These are phyloP conservation scores for Volucella zonaria DNA, from an alignment of 2,888 invertebrate species.

Conservation along the genomic window DNA sequence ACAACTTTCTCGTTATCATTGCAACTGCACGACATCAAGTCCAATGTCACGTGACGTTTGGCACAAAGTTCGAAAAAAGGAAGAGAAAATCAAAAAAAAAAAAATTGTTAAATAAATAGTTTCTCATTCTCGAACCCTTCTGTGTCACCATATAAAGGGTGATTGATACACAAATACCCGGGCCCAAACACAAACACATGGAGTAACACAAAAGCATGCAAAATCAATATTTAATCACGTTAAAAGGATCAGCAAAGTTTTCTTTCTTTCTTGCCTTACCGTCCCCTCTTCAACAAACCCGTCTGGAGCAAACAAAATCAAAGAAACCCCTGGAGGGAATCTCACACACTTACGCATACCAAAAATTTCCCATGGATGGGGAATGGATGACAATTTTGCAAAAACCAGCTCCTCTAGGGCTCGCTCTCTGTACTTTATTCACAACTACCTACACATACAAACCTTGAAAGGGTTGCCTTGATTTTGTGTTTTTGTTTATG, in stretches of 20 bases:
- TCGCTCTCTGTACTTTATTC: conserved; percentile 27
- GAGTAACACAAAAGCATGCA: conserved; percentile 49
- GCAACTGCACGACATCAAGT: conserved; percentile 76
- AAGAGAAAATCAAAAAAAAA: conserved; percentile 38
- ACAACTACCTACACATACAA: conserved; percentile 17
- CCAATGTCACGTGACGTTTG: conserved; percentile 24
- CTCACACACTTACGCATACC: conserved; percentile 23
- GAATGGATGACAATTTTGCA: conserved; percentile 29
- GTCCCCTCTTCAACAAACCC: conserved; percentile 2
- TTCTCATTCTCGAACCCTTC: conserved; percentile 27
- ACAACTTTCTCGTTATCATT: conserved; percentile 81
- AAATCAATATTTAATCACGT: conserved; percentile 73
- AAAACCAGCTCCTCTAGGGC: conserved; percentile 9
- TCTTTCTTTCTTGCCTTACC: conserved; percentile 13
- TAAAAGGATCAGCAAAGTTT: conserved; percentile 69
- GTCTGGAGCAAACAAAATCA: conserved; percentile 68
- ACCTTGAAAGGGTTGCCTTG: background rate
- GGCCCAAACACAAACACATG: conserved; percentile 16
- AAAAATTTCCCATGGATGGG: conserved; percentile 1
- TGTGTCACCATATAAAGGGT: conserved; percentile 17
- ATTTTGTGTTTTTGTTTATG: conserved; percentile 4
- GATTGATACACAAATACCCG: conserved; percentile 51
- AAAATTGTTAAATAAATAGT: conserved; percentile 52
- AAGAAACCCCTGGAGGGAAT: conserved; percentile 60
- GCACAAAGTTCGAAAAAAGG: conserved; percentile 17